These are phyloP conservation scores for Petrolisthes manimaculis DNA, from an alignment of 2,888 invertebrate genomes.

Conservation along the genomic window DNA sequence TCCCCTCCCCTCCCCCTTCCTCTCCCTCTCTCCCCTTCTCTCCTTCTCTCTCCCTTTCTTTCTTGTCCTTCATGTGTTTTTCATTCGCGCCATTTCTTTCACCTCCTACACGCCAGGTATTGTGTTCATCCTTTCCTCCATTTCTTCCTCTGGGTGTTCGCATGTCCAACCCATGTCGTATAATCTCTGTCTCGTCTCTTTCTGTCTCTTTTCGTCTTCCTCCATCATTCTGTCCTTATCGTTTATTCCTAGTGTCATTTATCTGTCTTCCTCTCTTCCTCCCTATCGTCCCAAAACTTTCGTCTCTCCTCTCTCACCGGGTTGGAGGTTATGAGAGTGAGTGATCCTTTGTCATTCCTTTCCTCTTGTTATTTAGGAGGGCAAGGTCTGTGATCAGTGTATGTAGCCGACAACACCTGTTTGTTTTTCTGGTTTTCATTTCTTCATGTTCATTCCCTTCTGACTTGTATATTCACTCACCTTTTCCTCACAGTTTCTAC, in stretches of 20 bases:
- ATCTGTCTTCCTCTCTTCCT: neutral
- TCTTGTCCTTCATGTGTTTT: neutral
- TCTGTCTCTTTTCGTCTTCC: neutral
- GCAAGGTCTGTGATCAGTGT: no score
- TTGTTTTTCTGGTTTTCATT: no score
- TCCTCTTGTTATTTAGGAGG: no score
- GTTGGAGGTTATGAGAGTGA: slow-evolving; percentile 7
- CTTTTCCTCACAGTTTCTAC: no score
- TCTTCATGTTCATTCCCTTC: no score
- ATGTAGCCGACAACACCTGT: no score
- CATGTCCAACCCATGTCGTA: no score
- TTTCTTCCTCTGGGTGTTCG: no score
- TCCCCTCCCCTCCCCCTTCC: neutral
- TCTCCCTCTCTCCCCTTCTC: neutral
- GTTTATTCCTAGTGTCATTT: neutral
- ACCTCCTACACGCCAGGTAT: neutral
- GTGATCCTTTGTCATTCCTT: neutral
- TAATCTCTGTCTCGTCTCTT: neutral
- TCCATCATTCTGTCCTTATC: neutral
- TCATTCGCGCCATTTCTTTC: neutral
- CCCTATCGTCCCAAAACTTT: neutral
- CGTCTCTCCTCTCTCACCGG: neutral
- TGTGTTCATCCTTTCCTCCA: no score
- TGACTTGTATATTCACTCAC: no score
- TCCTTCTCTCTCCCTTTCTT: neutral